phyloP scores from a whole-genome alignment of 2,113 vertebrate genomes.

The Mormyrus iriodes region DNA sequence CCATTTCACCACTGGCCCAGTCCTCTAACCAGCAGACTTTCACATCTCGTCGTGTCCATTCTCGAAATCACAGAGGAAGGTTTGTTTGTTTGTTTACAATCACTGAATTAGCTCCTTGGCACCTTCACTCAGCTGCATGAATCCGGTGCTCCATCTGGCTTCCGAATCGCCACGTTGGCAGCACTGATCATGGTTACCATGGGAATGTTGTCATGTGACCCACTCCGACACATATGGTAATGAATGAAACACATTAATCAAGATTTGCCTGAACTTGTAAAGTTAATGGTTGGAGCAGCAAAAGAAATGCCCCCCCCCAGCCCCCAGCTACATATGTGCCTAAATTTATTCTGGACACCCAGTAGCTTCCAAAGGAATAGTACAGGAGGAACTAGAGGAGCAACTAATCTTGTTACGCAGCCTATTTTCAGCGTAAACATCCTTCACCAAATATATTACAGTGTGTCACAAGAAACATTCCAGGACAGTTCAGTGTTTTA shows the following conservation, averaged over 20 bases:
- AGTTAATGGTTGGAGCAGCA: background rate
- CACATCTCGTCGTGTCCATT: background rate
- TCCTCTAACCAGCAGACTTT: background rate
- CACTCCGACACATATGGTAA: conserved; percentile 10
- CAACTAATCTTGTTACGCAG: background rate
- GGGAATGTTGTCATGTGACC: conserved; percentile 14
- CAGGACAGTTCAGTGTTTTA: background rate
- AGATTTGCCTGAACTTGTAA: background rate
- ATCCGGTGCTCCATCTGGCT: conserved; percentile 8
- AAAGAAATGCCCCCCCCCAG: background rate
- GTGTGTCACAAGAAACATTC: background rate
- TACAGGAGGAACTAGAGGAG: background rate
- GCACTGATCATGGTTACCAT: background rate
- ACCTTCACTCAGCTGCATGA: conserved; percentile 12
- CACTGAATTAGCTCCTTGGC: conserved; percentile 6
- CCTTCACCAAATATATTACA: conserved; percentile 1
- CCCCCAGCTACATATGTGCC: background rate
- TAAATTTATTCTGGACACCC: background rate
- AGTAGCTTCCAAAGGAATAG: background rate
- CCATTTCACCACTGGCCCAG: background rate
- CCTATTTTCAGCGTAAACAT: background rate
- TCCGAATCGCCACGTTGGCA: conserved; percentile 8
- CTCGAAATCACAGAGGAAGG: background rate
- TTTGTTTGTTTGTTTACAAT: conserved; percentile 7
- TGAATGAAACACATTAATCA: conserved; percentile 13